These are phyloP conservation scores for Carpatolechia fugitivella DNA, from an alignment of 2,888 invertebrate genomes.

Conservation along the genomic window DNA sequence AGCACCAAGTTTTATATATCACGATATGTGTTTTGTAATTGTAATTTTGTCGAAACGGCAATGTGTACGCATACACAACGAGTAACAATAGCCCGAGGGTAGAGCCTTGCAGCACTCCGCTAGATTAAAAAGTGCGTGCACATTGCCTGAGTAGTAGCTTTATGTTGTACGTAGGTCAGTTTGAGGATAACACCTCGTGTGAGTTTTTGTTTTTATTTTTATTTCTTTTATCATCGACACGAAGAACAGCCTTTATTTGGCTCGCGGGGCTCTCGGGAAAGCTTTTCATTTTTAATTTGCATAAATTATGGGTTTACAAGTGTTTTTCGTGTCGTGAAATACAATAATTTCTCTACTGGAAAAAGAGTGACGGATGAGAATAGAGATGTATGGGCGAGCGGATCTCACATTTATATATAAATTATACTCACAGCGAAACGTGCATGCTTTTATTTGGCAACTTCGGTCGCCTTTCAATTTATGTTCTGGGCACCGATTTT, in stretches of 20 bases:
- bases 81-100: conserved; percentile 6
- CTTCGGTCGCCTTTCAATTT: conserved; percentile 41
- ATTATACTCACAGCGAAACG: conserved; percentile 39
- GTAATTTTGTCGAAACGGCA: conserved; percentile 73
- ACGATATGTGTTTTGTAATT: conserved; percentile 77
- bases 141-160: conserved; percentile 73
- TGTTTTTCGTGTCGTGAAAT: conserved; percentile 50
- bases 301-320: conserved; percentile 3
- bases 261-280: background rate
- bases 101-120: conserved; percentile 18
- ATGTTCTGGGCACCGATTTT: conserved; percentile 62
- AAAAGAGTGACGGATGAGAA: conserved; percentile 62
- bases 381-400: conserved; percentile 74
- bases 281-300: conserved; percentile 9
- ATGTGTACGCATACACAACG: conserved; percentile 49
- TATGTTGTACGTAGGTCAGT: conserved; percentile 74
- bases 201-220: conserved; percentile 39
- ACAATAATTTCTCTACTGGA: conserved; percentile 62
- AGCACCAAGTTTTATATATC: conserved; percentile 77
- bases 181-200: conserved; percentile 50
- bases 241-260: conserved; percentile 33
- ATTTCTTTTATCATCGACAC: conserved; percentile 43
- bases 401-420: conserved; percentile 42
- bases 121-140: conserved; percentile 41
- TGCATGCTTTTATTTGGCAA: conserved; percentile 64